A percentile compares a stretch with the other conserved stretches of the same genome.
Conservation (phyloP, 1,140 invertebrate species). For the Choristoneura fumiferana region DNA sequence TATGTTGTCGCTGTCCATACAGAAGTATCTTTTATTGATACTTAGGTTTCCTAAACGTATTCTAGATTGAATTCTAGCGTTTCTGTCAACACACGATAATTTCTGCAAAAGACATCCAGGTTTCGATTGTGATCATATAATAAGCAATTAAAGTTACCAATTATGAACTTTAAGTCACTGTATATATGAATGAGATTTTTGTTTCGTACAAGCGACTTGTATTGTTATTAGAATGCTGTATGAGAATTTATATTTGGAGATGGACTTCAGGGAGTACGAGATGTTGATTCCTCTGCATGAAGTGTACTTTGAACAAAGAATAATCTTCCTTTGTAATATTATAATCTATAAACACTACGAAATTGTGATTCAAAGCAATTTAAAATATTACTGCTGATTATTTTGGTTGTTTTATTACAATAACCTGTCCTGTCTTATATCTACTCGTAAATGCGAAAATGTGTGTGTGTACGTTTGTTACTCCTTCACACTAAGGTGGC, state of each 20-base stretch:
- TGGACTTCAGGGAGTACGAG: constrained; percentile 25
- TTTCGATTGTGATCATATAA: constrained; percentile 12
- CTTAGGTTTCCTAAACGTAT: too few relatives aligned
- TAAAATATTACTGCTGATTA: constrained; percentile 78
- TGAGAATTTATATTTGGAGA: constrained; percentile 18
- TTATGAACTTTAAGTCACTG: constrained; percentile 8
- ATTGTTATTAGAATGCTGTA: constrained; percentile 10
- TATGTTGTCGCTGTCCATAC: too few relatives aligned
- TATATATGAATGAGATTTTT: constrained; percentile 13
- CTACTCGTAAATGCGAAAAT: too few relatives aligned
- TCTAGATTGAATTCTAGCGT: background rate
- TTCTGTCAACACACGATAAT: background rate
- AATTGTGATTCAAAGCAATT: constrained; percentile 77
- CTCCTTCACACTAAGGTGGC: too few relatives aligned
- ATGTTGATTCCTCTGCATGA: constrained; percentile 41
- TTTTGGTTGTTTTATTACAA: constrained; percentile 54
- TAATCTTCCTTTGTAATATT: constrained; percentile 76
- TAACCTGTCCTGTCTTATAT: background rate
- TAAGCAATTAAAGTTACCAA: constrained; percentile 15
- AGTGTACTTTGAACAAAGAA: constrained; percentile 65
- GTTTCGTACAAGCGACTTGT: constrained; percentile 1
- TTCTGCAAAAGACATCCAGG: constrained; percentile 1
- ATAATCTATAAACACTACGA: constrained; percentile 76
- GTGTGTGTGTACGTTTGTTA: too few relatives aligned
- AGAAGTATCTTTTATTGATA: too few relatives aligned